Base-by-base conservation (phyloP, 2,113 vertebrate genomes). In the Spea multiplicata region DNA sequence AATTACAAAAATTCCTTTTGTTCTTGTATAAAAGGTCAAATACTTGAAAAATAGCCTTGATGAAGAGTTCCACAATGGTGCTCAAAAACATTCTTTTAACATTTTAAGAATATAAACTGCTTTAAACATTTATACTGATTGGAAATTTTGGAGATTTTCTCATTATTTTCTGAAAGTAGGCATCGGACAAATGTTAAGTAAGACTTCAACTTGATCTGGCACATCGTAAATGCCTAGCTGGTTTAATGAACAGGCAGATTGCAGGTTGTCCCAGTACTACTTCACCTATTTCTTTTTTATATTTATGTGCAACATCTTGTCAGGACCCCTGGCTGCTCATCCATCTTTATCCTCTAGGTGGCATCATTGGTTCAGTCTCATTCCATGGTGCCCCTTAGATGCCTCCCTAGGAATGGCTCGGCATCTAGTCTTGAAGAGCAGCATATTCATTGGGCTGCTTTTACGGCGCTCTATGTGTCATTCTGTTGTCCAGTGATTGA, bases 91-190 rank as follows among this genome's bases (percentile, higher is more conserved):
- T 68, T 82, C 84, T 81, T 74, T 49, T 74, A 87, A 78, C 75
- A 84, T 82, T 83, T 86, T 89, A 91, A 86, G 90, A 89, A 86
- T 84, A 87, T 52, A 82, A 87, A 81, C 83, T 80, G 84, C 76
- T 82, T 78, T 84, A 86, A 87, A 86, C 85, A 88, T 89, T 89
- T 88, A 71, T 81, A 84, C 52, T 81, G 48, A 75, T 81, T 83
- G 73, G 72, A 90, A 86, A 88, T 69, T 76, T 84, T 85, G 82
- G 68, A 0, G 17, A 87, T 72, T 49, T 70, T 13, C 47, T 70
- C 16, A 16, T 50, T 50, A 50, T 70, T 70, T 70, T 70, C 46
- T n/a, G 45, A 46, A 46, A 70, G 67, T n/a, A 13, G 47, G 50
- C 67, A 47, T 45, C 44, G 44, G 66, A 68, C 45, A 46, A 68